Conservation (phyloP, 1,140 invertebrate genomes). For the Drosophila simulans region DNA sequence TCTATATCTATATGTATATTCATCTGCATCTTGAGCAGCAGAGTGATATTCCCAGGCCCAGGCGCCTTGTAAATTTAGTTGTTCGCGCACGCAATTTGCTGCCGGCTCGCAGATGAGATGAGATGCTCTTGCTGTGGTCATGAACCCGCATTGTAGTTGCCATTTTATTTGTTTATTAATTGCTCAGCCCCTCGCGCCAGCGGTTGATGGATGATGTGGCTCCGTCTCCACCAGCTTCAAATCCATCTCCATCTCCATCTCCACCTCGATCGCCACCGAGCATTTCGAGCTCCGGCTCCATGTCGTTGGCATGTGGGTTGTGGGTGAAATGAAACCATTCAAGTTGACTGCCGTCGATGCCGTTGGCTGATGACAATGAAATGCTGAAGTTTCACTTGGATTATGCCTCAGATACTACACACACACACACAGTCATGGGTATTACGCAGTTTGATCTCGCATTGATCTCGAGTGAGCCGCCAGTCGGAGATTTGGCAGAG, state of each 20-base stretch:
- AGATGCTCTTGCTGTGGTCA: constrained; percentile 58
- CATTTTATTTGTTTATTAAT: constrained; percentile 80
- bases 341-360: constrained; percentile 29
- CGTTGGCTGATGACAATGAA: constrained; percentile 62
- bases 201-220: constrained; percentile 68
- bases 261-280: not conserved
- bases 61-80: constrained; percentile 61
- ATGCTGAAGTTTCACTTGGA: constrained; percentile 69
- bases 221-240: constrained; percentile 8
- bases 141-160: constrained; percentile 77
- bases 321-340: constrained; percentile 76
- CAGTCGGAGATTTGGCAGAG: constrained; percentile 5
- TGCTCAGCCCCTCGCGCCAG: constrained; percentile 46
- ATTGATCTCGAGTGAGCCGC: constrained; percentile 5
- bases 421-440: not conserved
- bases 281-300: constrained; percentile 2
- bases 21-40: constrained; percentile 8
- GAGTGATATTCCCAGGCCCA: constrained; percentile 58
- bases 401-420: not conserved
- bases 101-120: constrained; percentile 9
- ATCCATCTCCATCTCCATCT: constrained; percentile 11
- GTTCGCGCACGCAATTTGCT: constrained; percentile 61
- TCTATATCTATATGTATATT: constrained; percentile 14
- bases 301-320: constrained; percentile 59
- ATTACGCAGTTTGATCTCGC: constrained; percentile 4